These are phyloP conservation scores for Mnemiopsis leidyi DNA, from an alignment of 37 sponge, comb jelly and placozoan species.

Conservation along the genomic window DNA sequence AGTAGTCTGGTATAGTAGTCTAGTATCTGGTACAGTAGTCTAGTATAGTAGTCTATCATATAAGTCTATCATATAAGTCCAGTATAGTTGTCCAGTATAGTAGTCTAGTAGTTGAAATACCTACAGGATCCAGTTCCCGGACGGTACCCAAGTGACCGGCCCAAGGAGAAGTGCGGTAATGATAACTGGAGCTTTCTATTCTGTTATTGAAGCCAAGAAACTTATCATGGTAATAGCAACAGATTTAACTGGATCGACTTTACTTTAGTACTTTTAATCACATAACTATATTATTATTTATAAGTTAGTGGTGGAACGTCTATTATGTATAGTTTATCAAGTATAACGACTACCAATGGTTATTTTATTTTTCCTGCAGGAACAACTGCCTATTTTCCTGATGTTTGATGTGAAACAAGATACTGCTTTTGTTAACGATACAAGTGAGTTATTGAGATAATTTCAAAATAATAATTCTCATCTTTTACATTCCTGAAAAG, in stretches of 20 bases:
- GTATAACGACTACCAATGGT: too few relatives aligned
- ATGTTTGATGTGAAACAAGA: slow-evolving; percentile 58
- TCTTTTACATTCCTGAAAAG: background rate
- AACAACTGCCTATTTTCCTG: slow-evolving; percentile 47
- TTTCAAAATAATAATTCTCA: background rate
- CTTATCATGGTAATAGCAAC: slow-evolving; percentile 41
- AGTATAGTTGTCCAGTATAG: too few relatives aligned
- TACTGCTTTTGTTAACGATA: slow-evolving; percentile 44
- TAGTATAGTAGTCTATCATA: too few relatives aligned
- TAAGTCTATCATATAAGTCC: too few relatives aligned
- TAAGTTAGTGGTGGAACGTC: too few relatives aligned
- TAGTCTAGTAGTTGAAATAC: too few relatives aligned
- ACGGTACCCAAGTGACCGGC: background rate
- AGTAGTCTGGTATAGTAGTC: too few relatives aligned
- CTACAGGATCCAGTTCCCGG: slow-evolving; percentile 51
- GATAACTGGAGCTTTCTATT: slow-evolving; percentile 26
- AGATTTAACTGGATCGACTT: too few relatives aligned
- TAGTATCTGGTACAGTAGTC: too few relatives aligned
- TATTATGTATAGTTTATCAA: too few relatives aligned
- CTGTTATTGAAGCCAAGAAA: slow-evolving; percentile 34
- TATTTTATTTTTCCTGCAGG: background rate
- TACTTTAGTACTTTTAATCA: too few relatives aligned
- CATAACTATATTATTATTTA: too few relatives aligned
- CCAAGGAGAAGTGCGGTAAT: slow-evolving; percentile 13
- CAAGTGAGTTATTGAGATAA: background rate